Conservation (phyloP, 2,888 invertebrate genomes). For the Malthinus flaveolus region DNA sequence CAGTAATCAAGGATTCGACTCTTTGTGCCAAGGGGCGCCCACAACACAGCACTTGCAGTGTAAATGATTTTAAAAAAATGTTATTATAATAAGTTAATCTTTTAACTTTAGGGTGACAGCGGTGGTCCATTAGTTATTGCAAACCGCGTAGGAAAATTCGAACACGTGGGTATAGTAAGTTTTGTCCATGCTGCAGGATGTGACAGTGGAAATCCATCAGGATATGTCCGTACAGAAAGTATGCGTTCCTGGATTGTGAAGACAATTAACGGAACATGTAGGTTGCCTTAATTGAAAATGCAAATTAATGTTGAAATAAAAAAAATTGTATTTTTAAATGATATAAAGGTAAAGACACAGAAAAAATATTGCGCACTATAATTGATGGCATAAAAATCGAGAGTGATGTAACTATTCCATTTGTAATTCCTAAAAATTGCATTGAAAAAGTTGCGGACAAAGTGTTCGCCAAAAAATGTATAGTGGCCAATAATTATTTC, state of each 20-base stretch:
- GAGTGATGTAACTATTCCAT: too few relatives aligned
- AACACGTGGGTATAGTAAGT: slow-evolving; percentile 42
- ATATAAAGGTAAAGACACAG: too few relatives aligned
- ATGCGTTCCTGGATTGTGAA: slow-evolving; percentile 38
- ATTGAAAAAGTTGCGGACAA: too few relatives aligned
- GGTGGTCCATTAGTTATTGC: slow-evolving; percentile 42
- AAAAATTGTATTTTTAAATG: too few relatives aligned
- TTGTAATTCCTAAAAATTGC: too few relatives aligned
- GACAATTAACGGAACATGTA: background rate
- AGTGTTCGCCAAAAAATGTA: too few relatives aligned
- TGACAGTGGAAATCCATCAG: slow-evolving; percentile 40
- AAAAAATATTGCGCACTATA: too few relatives aligned
- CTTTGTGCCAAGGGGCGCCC: slow-evolving; percentile 39
- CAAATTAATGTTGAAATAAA: too few relatives aligned
- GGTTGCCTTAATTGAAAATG: background rate
- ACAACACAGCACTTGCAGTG: slow-evolving; percentile 43
- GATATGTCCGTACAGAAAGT: slow-evolving; percentile 38
- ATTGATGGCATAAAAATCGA: too few relatives aligned
- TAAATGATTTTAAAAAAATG: slow-evolving; percentile 36
- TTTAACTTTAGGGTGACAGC: slow-evolving; percentile 42
- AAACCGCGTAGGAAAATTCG: slow-evolving; percentile 19
- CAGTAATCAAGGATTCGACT: slow-evolving; percentile 30
- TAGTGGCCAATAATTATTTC: too few relatives aligned
- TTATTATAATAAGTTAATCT: background rate
- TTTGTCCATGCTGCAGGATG: slow-evolving; percentile 41